Conservation (phyloP, 2,113 vertebrate genomes). For the Oncorhynchus keta region DNA sequence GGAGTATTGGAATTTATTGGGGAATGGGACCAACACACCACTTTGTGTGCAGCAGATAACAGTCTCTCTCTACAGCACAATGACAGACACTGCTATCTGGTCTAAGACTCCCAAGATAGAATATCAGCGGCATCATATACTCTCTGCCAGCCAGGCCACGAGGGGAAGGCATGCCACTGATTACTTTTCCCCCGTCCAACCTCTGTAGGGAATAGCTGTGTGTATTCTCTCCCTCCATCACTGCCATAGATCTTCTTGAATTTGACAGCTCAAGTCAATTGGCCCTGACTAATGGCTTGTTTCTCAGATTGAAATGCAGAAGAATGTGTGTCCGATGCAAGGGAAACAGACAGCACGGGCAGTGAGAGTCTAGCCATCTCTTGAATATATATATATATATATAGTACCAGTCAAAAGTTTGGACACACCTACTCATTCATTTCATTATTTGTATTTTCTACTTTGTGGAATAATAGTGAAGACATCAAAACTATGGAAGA, state of each 20-base stretch:
- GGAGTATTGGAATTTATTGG: not conserved
- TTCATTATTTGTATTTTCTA: too few relatives aligned
- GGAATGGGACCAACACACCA: not conserved
- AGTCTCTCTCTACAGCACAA: not conserved
- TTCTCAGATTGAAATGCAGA: constrained; percentile 45
- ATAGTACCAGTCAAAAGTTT: not conserved
- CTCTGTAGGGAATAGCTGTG: constrained; percentile 31
- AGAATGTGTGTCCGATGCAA: constrained; percentile 34
- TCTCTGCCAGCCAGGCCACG: not conserved
- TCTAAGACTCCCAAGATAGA: constrained; percentile 13
- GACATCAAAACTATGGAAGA: too few relatives aligned
- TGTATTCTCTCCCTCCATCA: constrained; percentile 31
- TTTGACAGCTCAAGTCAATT: constrained; percentile 59
- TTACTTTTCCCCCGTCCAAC: constrained; percentile 18
- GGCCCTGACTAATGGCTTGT: constrained; percentile 52
- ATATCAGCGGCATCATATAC: constrained; percentile 10
- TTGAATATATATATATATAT: constrained; percentile 28
- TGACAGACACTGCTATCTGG: not conserved
- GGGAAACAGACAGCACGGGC: constrained; percentile 30
- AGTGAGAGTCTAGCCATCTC: constrained; percentile 6
- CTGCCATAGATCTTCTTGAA: constrained; percentile 51
- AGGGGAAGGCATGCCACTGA: constrained; percentile 28
- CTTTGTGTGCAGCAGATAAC: not conserved
- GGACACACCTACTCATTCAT: too few relatives aligned
- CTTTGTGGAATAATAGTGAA: too few relatives aligned